Evolutionary conservation across 1,140 invertebrate species (phyloP), one percentile per base, ranked within the genome.

Genomic region (Lordiphosa collinella): DNA sequence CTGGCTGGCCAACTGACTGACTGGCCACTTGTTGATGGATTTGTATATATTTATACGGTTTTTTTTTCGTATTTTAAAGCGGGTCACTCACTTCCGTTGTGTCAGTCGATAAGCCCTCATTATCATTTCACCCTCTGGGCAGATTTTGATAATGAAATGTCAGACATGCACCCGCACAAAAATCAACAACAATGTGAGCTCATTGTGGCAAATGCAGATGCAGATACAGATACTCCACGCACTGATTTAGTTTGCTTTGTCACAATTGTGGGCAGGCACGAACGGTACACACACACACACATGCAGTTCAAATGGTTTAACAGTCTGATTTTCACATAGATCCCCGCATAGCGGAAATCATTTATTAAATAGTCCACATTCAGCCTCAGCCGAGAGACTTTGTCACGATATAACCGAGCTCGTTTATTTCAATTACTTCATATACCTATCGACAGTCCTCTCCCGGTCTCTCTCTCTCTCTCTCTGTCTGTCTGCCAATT

Each of bases 391-490:
- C 25, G 2, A 11, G 16, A 11, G 14, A 25, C 49, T 34, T 43
- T 44, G 16, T 12, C 50, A 48, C 47, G 58, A 22, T 50, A 35
- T 32, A 22, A 49, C 16, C 38, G 35, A 53, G 65, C 78, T 76
- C 72, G 67, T 82, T 82, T 82, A 76, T 82, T 84, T 82, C 76
- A 82, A 82, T 82, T 84, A 84, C 76, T 80, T 63, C 57, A 74
- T 74, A 71, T 57, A 12, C 54, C 50, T 54, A 57, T 46, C 55
- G 41, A 44, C 41, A 44, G 41, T 44, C 14, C 38, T 7, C 12
- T 29, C 47, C 7, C 41, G 29, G n/a, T 44, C 12, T 31, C 12
- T 44, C 25, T 35, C 4, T 29, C 13, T 9, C 22, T 36, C 9
- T 54, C n/a, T 12, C 10, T 57, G 12, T 55, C 46, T 64, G 65